Base-by-base conservation (phyloP, 1,140 invertebrate species). In the Chymomyza costata region DNA sequence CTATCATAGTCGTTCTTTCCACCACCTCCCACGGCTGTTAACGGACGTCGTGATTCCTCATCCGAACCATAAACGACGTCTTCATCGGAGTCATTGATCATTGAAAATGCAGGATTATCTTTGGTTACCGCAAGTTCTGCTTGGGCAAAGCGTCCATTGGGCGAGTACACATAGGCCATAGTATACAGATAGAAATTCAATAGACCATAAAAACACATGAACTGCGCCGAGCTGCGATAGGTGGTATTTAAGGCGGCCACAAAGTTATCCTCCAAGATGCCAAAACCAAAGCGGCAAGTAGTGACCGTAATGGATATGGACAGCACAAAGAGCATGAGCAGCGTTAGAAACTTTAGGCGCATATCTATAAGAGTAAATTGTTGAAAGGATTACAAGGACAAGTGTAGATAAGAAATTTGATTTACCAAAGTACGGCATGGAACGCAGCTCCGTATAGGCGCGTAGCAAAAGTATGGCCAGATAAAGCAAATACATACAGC, bases 1-100 rank as follows among this genome's bases (percentile, higher is more conserved):
- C 90, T 92, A 57, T 92, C 90, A 62, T 92, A 91, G 54, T 91
- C 89, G 71, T 90, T 90, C 59, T 85, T 85, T 18, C 85, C 86
- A 38, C 90, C 87, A 10, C 87, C 83, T 15, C 51, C 73, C 6
- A 76, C 58, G 1, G 71, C 56, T 17, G 86, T 81, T 6, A 95
- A 87, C 1, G 93, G 93, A 52, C 92, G 89, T 45, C 93, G 87
- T 59, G 92, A 94, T 54, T 95, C 94, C 71, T 95, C 94, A 60
- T 96, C 95, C 17, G 94, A 97, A 60, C 95, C 96, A 84, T 97
- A 98, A 61, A 97, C 93, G 5, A 97, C 95, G 65, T 98, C 97
- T 88, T 98, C 97, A 85, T 99, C 97, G 0, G 96, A 97, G 84
- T 99, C 96, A 86, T 98, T 98, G 48, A 99, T 94, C 97, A 99